These are phyloP conservation scores for Perognathus longimembris DNA, from an alignment of 2,113 vertebrate species.

Conservation along the genomic window DNA sequence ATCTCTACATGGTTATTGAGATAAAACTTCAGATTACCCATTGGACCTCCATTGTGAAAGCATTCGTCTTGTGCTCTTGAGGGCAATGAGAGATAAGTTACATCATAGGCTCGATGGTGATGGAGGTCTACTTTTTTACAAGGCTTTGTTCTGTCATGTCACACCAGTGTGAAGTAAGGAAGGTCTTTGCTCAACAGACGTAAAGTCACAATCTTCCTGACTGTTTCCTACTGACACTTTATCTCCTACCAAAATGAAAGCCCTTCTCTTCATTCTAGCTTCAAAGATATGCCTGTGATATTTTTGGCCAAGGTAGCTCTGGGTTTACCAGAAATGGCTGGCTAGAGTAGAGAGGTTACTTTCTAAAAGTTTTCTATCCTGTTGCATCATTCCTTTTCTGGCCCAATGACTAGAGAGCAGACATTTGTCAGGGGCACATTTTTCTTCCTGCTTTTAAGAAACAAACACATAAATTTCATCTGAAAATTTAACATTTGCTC, in stretches of 20 bases:
- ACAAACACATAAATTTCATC: background rate
- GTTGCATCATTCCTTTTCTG: background rate
- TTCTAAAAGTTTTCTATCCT: background rate
- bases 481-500: background rate
- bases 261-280: background rate
- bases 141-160: too few species aligned
- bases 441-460: background rate
- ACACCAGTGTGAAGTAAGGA: background rate
- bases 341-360: background rate
- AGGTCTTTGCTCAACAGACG: background rate
- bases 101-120: accelerated
- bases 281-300: background rate
- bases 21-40: background rate
- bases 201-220: background rate
- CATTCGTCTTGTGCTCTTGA: background rate
- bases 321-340: too few species aligned
- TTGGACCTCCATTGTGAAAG: background rate
- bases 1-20: background rate
- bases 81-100: accelerated
- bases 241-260: too few species aligned
- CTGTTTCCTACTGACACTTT: background rate
- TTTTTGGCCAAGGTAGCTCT: too few species aligned
- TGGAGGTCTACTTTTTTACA: background rate
- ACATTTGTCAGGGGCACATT: background rate
- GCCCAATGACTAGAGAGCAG: background rate